Evolutionary conservation across 2,797 vertebrate genomes (phyloP), one percentile per base, ranked within the genome.

Genomic region (Loris lydekkerianus): DNA sequence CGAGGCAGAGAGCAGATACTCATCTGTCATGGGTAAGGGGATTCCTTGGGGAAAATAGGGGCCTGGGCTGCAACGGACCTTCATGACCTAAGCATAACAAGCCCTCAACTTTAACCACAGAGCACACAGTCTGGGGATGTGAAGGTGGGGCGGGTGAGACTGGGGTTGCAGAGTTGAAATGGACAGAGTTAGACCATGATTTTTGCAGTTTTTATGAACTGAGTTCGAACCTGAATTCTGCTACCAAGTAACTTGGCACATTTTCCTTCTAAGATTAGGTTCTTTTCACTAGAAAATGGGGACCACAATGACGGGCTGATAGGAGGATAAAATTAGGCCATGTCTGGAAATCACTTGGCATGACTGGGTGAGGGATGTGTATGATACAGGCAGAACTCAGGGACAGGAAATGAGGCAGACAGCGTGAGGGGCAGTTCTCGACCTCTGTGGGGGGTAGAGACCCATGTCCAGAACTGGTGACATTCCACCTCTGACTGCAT

Each of bases 1-100:
- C 31, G 9, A 92, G 81, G 34, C 90, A 80, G 43, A 96, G 72
- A 92, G 34, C 31, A 73, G 95, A 95, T 73, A 84, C 7, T 23
- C 67, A 76, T 73, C 46, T 69, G 49, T 93, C 95, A 70, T 25
- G 18, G 7, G 9, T 8, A 37, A 87, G 13, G 15, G 20, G 37
- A 53, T 18, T 65, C 67, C 70, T n/a, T n/a, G 34, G 83, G 34
- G 25, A 25, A 58, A 29, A 8, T 9, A 27, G 56, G 18, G 29
- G 18, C 2, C 4, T 78, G 7, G 43, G 34, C 8, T 73, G 18
- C 14, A 73, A 37, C 9, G 63, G 4, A 46, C 31, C 49, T 73
- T 49, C 53, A 0, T 67, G 70, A 72, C 60, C 9, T 27, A 46
- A 34, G 4, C 3, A 21, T 63, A 75, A 31, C 40, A 65, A 21